Evolutionary conservation across 2,797 vertebrate genomes (phyloP), one percentile per base, ranked within the genome.

Genomic region (Pseudocheirus occidentalis): DNA sequence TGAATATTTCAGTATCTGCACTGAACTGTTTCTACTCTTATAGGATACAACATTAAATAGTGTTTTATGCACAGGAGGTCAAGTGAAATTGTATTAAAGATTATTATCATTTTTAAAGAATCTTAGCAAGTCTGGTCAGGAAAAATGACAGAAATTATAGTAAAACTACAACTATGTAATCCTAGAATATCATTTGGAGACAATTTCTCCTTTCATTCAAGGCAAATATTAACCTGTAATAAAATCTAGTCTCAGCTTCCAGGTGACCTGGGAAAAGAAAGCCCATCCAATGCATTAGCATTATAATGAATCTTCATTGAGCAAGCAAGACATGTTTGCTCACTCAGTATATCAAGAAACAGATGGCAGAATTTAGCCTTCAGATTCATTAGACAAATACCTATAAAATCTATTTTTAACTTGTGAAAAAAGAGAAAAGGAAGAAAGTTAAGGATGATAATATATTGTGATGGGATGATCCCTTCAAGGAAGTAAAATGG

Each of bases 291-390:
- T 95, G 13, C 29, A 29, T 18, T 92, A 53, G 31, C 93, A 29
- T 92, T 57, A 92, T 52, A 73, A 7, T 62, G 66, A 95, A 87
- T 56, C 40, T 93, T 97, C 91, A 52, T n/a, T 95, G 73, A 89
- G 96, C 87, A 94, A 97, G n/a, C 18, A 96, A 28, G 55, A 87
- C 18, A 14, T 96, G 81, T 95, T 89, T 97, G 57, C 73, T 97
- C 96, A 98, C 96, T 81, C 95, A 96, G 96, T 95, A 97, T 94
- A 46, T 46, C 40, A 96, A 98, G 95, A 95, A 54, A 91, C 50
- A 96, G 95, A 58, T 96, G 50, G 31, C 93, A 91, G 92, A 92
- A 91, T 93, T 95, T 90, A 97, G 52, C 57, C 92, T 96, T 94
- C 90, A 95, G 92, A 97, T 95, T n/a, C n/a, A 96, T 94, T 93